These are phyloP conservation scores for Oreohelix idahoensis DNA, from an alignment of 1,140 invertebrate genomes.

Conservation along the genomic window DNA sequence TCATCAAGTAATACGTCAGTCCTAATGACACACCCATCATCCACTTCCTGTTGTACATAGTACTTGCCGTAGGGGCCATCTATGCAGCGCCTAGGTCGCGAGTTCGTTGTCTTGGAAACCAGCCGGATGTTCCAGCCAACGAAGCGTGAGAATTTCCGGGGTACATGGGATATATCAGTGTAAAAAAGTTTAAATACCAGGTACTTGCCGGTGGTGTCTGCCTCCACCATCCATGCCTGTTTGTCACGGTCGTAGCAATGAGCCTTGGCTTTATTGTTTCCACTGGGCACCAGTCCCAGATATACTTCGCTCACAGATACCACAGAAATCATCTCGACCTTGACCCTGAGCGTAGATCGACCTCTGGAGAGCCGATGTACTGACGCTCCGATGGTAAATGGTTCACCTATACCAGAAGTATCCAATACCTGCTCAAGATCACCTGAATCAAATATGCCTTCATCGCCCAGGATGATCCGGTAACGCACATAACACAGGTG, in stretches of 20 bases:
- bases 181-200: conserved; percentile 82
- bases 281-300: conserved; percentile 69
- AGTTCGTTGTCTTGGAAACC: conserved; percentile 55
- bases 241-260: conserved; percentile 90
- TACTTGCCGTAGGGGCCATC: conserved; percentile 87
- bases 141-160: conserved; percentile 84
- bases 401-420: conserved; percentile 69
- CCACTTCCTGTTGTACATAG: conserved; percentile 86
- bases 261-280: conserved; percentile 65
- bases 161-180: conserved; percentile 88
- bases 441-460: conserved; percentile 82
- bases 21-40: conserved; percentile 76
- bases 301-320: conserved; percentile 83
- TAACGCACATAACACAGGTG: conserved; percentile 84
- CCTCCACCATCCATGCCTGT: conserved; percentile 86
- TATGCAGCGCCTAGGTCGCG: conserved; percentile 76
- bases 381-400: conserved; percentile 55
- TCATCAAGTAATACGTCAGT: conserved; percentile 84
- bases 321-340: conserved; percentile 84
- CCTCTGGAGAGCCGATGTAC: conserved; percentile 64
- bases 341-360: conserved; percentile 77
- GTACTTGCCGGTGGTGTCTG: conserved; percentile 85
- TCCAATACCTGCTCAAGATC: conserved; percentile 85
- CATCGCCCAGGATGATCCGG: conserved; percentile 81
- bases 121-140: conserved; percentile 82